Evolutionary conservation across 2,888 invertebrate genomes (phyloP), one percentile per base, ranked within the genome.

Genomic region (Zhuqinia jingwanae): DNA sequence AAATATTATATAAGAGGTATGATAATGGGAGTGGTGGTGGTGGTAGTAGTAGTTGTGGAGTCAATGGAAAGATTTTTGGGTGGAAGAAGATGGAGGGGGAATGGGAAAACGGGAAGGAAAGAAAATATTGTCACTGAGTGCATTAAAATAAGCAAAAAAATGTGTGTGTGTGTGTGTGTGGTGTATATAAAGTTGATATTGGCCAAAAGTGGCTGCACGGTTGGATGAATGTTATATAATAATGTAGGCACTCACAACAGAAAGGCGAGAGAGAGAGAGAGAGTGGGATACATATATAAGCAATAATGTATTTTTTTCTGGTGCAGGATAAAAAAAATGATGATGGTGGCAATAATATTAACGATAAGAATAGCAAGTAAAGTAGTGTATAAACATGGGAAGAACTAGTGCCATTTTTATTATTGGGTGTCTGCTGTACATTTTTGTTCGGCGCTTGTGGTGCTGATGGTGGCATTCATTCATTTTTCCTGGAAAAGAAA

Each of bases 181-280:
- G n/a, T 36, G 25, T 13, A 63, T 60, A 70, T 84, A 68, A 50
- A 76, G 77, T 77, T 84, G 84, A 84, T 77, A 84, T 84, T 84
- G 84, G 84, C 84, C 84, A 84, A 84, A 84, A 84, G 84, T 84
- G 84, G 84, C 68, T 84, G 77, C 77, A 84, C 36, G 84, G 84
- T 56, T 84, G 84, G 68, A 13, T 84, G 77, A 84, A n/a, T 76
- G 93, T 86, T 92, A 92, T 84, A 92, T 92, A 53, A n/a, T n/a
- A n/a, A n/a, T n/a, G n/a, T n/a, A n/a, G n/a, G n/a, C n/a, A 36
- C 36, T 36, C 36, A 36, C 36, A 36, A 36, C 36, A 36, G 5
- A 36, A 36, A 3, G 8, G 91, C 92, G 45, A 11, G 45, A 15
- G 53, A 80, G 58, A 58, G 30, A 45, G 63, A 25, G 50, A 84